Evolutionary conservation across 2,888 invertebrate species (phyloP).

Genomic region (Oscheius sp.): DNA sequence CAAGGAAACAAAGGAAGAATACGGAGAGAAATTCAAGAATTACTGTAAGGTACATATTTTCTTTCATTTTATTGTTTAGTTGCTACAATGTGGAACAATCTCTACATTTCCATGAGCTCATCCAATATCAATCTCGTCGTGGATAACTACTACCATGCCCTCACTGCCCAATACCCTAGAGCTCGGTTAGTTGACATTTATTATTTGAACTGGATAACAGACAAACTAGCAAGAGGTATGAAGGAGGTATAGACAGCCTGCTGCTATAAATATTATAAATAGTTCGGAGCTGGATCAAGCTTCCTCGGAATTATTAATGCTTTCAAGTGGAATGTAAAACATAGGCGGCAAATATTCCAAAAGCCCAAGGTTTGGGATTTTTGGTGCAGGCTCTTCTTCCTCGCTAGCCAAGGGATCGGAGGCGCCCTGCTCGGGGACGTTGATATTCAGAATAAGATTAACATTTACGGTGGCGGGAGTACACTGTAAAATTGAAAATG

Average conservation of each 20-base stretch:
- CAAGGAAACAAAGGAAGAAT: slow-evolving; percentile 56
- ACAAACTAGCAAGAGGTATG: too few species aligned
- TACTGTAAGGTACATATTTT: slow-evolving; percentile 60
- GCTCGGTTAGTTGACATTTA: not conserved
- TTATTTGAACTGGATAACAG: not conserved
- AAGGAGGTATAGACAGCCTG: too few species aligned
- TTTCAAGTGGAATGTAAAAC: too few species aligned
- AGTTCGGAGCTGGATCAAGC: not conserved
- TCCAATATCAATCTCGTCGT: slow-evolving; percentile 62
- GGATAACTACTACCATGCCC: slow-evolving; percentile 68
- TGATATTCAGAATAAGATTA: too few species aligned
- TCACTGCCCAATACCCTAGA: slow-evolving; percentile 65
- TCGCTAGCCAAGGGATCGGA: too few species aligned
- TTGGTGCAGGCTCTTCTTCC: too few species aligned
- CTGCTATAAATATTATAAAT: not conserved
- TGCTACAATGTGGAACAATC: slow-evolving; percentile 57
- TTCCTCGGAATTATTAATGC: not conserved
- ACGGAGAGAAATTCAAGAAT: slow-evolving; percentile 64
- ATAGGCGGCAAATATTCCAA: too few species aligned
- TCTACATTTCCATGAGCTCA: slow-evolving; percentile 55
- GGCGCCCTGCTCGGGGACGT: too few species aligned
- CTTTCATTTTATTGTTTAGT: too few species aligned
- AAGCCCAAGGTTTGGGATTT: too few species aligned
- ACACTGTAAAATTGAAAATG: too few species aligned
- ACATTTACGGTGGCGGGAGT: too few species aligned